Evolutionary conservation across 2,797 vertebrate species (phyloP).

Genomic region (Philypnodon macrostomus): DNA sequence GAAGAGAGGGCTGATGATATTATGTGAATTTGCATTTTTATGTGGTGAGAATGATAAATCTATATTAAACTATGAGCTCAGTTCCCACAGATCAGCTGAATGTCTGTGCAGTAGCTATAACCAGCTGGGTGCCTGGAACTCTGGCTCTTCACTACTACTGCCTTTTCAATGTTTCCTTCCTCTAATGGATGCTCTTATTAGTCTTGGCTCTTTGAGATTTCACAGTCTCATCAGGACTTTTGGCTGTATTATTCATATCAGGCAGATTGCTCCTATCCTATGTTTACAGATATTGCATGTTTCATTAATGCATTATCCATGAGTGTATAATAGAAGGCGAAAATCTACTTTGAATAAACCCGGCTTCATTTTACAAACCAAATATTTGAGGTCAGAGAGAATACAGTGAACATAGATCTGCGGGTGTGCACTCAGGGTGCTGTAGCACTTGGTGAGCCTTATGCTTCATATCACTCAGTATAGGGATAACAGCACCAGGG

Average conservation of each 20-base stretch:
- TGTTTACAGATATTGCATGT: conserved; percentile 70
- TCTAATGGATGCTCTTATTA: conserved; percentile 72
- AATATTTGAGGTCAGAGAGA: conserved; percentile 72
- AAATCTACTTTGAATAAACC: conserved; percentile 70
- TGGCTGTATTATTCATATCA: conserved; percentile 61
- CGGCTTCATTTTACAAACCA: conserved; percentile 70
- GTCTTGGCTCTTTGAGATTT: conserved; percentile 68
- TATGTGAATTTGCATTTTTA: conserved; percentile 69
- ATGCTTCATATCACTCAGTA: conserved; percentile 65
- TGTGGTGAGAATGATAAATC: conserved; percentile 63
- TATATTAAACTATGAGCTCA: conserved; percentile 61
- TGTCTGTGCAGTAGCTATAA: conserved; percentile 41
- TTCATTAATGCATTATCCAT: conserved; percentile 67
- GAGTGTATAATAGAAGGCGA: conserved; percentile 55
- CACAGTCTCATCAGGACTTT: conserved; percentile 70
- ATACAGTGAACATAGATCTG: conserved; percentile 60
- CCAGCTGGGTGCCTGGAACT: conserved; percentile 31
- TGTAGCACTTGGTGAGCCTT: conserved; percentile 57
- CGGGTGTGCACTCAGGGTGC: conserved; percentile 36
- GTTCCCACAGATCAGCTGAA: conserved; percentile 50
- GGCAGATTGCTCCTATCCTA: conserved; percentile 56
- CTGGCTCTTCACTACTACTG: conserved; percentile 37
- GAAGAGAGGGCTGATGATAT: conserved; percentile 58
- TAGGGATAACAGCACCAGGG: conserved; percentile 64
- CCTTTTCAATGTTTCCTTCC: conserved; percentile 61